Conservation (phyloP, 2,888 invertebrate genomes). For the Arge pagana region DNA sequence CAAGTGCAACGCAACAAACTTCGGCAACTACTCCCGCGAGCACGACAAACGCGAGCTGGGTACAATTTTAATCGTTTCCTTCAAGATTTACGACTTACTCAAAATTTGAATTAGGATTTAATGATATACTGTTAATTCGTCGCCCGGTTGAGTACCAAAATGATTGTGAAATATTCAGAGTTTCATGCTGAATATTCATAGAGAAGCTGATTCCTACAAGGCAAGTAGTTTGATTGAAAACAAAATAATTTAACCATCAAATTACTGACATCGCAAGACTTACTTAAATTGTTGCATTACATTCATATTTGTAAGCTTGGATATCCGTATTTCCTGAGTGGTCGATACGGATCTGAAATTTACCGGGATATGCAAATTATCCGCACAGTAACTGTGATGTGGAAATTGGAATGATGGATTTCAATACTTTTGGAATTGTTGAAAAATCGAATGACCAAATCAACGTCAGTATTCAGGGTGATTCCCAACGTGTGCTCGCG, state of each 20-base stretch:
- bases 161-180: conserved; percentile 11
- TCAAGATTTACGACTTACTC: neutral
- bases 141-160: conserved; percentile 8
- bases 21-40: conserved; percentile 33
- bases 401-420: neutral
- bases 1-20: conserved; percentile 56
- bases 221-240: conserved; percentile 13
- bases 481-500: conserved; percentile 14
- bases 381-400: too few relatives aligned
- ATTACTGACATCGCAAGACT: too few relatives aligned
- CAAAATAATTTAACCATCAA: too few relatives aligned
- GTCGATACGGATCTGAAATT: neutral
- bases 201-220: conserved; percentile 11
- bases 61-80: conserved; percentile 51
- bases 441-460: neutral
- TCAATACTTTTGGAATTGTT: neutral
- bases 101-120: conserved; percentile 8
- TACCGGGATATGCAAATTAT: too few relatives aligned
- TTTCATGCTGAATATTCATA: neutral
- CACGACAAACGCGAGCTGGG: conserved; percentile 56
- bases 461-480: conserved; percentile 17
- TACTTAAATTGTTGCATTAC: neutral
- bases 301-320: neutral
- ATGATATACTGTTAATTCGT: conserved; percentile 8
- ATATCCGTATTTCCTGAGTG: neutral